Conservation (phyloP, 2,113 vertebrate genomes). For the Plestiodon gilberti region DNA sequence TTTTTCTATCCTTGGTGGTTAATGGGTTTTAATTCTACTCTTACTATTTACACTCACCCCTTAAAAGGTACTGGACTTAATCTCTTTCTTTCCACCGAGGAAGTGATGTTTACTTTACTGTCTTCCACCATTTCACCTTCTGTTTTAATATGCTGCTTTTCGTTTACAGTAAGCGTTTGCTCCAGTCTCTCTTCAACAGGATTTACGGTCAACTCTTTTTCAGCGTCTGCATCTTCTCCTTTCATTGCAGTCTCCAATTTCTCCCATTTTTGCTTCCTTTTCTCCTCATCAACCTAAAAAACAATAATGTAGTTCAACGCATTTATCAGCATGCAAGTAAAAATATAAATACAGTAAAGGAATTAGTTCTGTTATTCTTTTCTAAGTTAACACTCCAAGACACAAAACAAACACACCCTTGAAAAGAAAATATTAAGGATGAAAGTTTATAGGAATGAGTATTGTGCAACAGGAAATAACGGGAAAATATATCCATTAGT, state of each 20-base stretch:
- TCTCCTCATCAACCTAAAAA: conserved; percentile 77
- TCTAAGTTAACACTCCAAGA: conserved; percentile 8
- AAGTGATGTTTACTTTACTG: conserved; percentile 24
- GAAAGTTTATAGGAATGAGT: not conserved
- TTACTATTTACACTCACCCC: conserved; percentile 51
- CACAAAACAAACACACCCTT: not conserved
- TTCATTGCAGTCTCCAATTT: not conserved
- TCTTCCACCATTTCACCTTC: conserved; percentile 34
- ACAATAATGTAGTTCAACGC: conserved; percentile 32
- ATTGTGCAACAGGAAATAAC: not conserved
- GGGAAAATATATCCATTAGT: not conserved
- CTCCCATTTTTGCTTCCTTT: conserved; percentile 41
- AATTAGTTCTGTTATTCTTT: not conserved
- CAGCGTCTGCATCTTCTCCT: conserved; percentile 35
- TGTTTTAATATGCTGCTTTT: conserved; percentile 26
- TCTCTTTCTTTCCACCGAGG: conserved; percentile 34
- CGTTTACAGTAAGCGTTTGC: conserved; percentile 30
- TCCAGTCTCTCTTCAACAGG: conserved; percentile 45
- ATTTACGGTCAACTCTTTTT: conserved; percentile 3
- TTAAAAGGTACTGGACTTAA: conserved; percentile 12
- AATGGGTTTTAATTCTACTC: no score
- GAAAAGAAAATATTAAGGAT: not conserved
- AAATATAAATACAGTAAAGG: not conserved
- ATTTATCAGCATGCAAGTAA: conserved; percentile 27
- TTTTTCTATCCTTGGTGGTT: no score